Evolutionary conservation across 1,140 invertebrate genomes (phyloP).

Genomic region (Papilio machaon): DNA sequence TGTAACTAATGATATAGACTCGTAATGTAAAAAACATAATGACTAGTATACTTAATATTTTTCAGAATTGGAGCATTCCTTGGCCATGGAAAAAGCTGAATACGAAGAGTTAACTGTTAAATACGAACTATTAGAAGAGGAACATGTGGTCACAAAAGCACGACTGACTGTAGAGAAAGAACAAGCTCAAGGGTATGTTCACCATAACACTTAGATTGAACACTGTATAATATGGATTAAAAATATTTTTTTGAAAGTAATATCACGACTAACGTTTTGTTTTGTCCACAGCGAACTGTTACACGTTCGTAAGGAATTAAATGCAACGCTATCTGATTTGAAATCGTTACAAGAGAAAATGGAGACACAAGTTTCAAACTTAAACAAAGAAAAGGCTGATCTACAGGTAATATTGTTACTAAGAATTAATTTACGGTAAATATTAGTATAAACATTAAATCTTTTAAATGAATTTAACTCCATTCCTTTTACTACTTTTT

Average conservation of each 20-base stretch:
- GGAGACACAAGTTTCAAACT: slow-evolving; percentile 86
- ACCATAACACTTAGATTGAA: background rate
- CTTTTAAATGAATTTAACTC: background rate
- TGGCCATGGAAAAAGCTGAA: slow-evolving; percentile 86
- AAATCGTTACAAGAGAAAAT: slow-evolving; percentile 86
- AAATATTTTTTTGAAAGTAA: background rate
- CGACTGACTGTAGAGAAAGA: slow-evolving; percentile 90
- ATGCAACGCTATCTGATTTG: slow-evolving; percentile 85
- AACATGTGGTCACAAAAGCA: slow-evolving; percentile 90
- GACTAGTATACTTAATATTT: slow-evolving; percentile 37
- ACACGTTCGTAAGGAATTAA: slow-evolving; percentile 82
- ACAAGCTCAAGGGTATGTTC: slow-evolving; percentile 81
- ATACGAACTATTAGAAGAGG: slow-evolving; percentile 92
- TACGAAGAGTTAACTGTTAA: slow-evolving; percentile 91
- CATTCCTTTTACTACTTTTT: too few species aligned
- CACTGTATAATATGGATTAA: background rate
- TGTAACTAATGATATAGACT: slow-evolving; percentile 42
- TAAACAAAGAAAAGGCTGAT: slow-evolving; percentile 89
- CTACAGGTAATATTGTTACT: slow-evolving; percentile 82
- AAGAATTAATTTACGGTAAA: background rate
- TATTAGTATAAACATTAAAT: background rate
- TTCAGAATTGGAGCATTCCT: slow-evolving; percentile 86
- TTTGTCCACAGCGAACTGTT: slow-evolving; percentile 67
- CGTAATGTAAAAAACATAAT: background rate
- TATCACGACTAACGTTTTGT: background rate